Conservation (phyloP, 2,797 vertebrate species). For the Mareca strepera region DNA sequence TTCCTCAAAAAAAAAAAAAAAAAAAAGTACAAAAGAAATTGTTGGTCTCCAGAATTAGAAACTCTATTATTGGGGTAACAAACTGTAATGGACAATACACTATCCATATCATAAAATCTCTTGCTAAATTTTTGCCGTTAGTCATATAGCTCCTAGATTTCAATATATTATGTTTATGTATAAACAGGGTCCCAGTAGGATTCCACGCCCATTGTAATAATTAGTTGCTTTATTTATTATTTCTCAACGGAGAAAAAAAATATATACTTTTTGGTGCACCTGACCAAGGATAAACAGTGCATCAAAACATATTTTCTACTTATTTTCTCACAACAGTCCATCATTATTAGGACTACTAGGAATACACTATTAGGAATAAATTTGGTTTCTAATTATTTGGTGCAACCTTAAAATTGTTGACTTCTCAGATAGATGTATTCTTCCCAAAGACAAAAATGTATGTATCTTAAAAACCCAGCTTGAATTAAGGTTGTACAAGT, state of each 20-base stretch:
- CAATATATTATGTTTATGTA: background rate
- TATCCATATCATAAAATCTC: background rate
- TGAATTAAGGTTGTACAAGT: background rate
- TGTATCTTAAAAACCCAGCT: background rate
- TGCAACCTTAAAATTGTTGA: background rate
- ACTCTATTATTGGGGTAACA: background rate
- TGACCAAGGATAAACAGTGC: background rate
- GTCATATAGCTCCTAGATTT: background rate
- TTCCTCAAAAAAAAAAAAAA: background rate
- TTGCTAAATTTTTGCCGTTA: background rate
- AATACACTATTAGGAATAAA: background rate
- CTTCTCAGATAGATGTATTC: background rate
- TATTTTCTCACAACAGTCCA: background rate
- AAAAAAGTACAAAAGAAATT: background rate
- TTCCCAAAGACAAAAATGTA: background rate
- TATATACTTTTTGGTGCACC: background rate
- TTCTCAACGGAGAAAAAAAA: background rate
- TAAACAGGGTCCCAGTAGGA: background rate
- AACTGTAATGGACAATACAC: background rate
- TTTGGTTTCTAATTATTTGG: background rate
- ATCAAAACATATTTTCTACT: background rate
- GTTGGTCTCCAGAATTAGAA: background rate
- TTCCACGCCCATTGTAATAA: background rate
- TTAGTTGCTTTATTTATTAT: background rate
- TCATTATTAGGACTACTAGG: background rate